Conservation (phyloP, 2,888 invertebrate species). For the Tenthredo distinguenda region DNA sequence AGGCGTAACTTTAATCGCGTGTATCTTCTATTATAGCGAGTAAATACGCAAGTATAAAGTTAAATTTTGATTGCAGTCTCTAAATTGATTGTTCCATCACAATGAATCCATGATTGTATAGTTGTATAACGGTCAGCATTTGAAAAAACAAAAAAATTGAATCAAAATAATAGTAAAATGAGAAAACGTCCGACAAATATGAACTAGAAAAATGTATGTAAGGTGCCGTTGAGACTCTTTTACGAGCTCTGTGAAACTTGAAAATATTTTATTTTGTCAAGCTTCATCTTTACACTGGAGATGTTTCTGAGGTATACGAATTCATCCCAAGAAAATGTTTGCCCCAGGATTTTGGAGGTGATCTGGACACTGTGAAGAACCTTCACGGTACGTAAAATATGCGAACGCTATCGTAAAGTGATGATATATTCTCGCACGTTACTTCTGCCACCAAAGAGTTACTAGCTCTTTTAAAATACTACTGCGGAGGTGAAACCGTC, state of each 20-base stretch:
- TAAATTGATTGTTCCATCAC: not conserved
- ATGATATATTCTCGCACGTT: not conserved
- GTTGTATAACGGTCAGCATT: not conserved
- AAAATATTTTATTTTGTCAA: conserved; percentile 70
- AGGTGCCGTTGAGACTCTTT: not conserved
- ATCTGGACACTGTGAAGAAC: conserved; percentile 72
- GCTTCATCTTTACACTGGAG: conserved; percentile 83
- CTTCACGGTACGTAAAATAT: conserved; percentile 65
- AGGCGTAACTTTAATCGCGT: not conserved
- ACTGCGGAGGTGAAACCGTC: conserved; percentile 21
- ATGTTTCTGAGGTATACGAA: conserved; percentile 79
- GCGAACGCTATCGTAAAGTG: not conserved
- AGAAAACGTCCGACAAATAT: not conserved
- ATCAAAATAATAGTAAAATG: not conserved
- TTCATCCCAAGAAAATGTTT: conserved; percentile 81
- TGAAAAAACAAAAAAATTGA: not conserved
- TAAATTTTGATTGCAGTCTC: not conserved
- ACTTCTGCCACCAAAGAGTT: conserved; percentile 4
- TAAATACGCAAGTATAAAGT: not conserved
- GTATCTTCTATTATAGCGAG: not conserved
- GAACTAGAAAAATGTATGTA: not conserved
- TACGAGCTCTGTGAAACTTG: not conserved
- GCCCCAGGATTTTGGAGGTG: conserved; percentile 83
- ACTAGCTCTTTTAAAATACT: not conserved
- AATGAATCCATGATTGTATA: not conserved